Conservation (phyloP, 2,113 vertebrate genomes). For the sheep (Ovis aries) region ARS-UI_Ramb_v3.0 NC_056057.1:40990001-40990500, state of each 20-base stretch:
- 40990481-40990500: background rate
- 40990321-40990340: background rate
- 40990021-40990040: background rate
- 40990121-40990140: background rate
- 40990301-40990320: background rate
- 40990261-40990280: background rate
- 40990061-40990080: background rate
- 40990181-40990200: background rate
- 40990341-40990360: background rate
- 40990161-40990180: background rate
- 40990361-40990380: background rate
- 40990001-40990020: background rate
- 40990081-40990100: background rate
- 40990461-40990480: background rate
- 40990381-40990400: background rate
- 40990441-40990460: background rate
- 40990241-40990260: background rate
- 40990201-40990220: background rate
- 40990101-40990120: background rate
- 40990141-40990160: background rate
- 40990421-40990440: too few species aligned
- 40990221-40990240: too few species aligned
- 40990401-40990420: background rate
- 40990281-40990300: background rate
- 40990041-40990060: background rate